Conservation (phyloP, 2,888 invertebrate species). For the Dicranocentrus wangi region DNA sequence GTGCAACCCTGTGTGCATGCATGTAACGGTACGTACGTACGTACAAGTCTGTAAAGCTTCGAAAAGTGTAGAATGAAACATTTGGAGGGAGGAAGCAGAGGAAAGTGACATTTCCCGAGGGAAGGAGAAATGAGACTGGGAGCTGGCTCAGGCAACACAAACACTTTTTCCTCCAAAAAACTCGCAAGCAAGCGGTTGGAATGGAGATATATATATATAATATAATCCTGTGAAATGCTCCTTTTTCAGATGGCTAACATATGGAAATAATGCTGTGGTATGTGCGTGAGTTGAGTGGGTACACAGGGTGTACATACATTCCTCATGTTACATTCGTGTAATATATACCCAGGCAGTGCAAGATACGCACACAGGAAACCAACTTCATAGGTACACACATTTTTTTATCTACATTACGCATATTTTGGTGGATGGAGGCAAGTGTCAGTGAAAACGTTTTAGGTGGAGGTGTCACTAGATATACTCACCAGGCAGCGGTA, state of each 20-base stretch:
- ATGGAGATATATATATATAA: not conserved
- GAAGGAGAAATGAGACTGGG: not conserved
- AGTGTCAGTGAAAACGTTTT: no score
- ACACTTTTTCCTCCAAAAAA: constrained; percentile 2
- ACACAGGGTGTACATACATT: not conserved
- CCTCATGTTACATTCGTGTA: no score
- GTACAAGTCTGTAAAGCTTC: not conserved
- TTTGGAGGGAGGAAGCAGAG: not conserved
- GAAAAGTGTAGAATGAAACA: not conserved
- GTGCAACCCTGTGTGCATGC: not conserved
- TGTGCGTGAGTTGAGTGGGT: not conserved
- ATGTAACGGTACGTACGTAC: no score
- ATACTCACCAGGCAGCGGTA: no score
- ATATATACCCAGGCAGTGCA: no score
- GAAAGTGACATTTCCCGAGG: constrained; percentile 40
- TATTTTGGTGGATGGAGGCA: no score
- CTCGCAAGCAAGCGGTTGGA: no score
- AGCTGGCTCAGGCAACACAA: not conserved
- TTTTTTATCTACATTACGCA: no score
- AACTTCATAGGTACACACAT: no score
- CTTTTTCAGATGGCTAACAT: constrained; percentile 54
- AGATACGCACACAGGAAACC: no score
- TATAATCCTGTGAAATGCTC: not conserved
- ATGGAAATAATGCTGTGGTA: constrained; percentile 33
- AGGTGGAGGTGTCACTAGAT: no score